These are phyloP conservation scores for Phocoena phocoena DNA, from an alignment of 2,113 vertebrate genomes.

Conservation along the genomic window DNA sequence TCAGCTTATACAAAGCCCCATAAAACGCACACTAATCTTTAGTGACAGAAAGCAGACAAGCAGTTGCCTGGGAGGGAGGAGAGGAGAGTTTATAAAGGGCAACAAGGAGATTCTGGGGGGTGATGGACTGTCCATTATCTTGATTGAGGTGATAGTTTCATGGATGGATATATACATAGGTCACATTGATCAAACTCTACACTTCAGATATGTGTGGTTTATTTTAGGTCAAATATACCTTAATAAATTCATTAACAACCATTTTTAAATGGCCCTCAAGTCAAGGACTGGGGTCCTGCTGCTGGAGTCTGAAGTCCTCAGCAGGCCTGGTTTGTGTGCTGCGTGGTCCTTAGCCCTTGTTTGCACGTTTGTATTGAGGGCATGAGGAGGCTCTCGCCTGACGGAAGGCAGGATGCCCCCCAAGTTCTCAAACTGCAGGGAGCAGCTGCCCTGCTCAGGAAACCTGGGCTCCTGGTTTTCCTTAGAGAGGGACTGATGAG, in stretches of 20 bases:
- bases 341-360: background rate
- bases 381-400: background rate
- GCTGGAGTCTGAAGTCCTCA: background rate
- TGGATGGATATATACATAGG: background rate
- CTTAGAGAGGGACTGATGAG: background rate
- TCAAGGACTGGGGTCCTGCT: fast-evolving
- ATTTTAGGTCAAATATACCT: background rate
- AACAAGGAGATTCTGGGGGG: background rate
- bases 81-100: background rate
- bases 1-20: background rate
- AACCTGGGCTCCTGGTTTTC: background rate
- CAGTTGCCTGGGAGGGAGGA: background rate
- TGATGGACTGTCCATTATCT: background rate
- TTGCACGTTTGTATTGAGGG: background rate
- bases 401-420: background rate
- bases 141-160: background rate
- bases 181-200: background rate
- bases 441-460: background rate
- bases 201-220: background rate
- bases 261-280: background rate
- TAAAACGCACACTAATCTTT: background rate
- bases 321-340: background rate
- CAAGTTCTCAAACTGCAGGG: background rate
- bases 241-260: background rate
- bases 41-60: background rate